Base-by-base conservation (phyloP, 1,140 invertebrate species). In the Cecropterus lyciades region DNA sequence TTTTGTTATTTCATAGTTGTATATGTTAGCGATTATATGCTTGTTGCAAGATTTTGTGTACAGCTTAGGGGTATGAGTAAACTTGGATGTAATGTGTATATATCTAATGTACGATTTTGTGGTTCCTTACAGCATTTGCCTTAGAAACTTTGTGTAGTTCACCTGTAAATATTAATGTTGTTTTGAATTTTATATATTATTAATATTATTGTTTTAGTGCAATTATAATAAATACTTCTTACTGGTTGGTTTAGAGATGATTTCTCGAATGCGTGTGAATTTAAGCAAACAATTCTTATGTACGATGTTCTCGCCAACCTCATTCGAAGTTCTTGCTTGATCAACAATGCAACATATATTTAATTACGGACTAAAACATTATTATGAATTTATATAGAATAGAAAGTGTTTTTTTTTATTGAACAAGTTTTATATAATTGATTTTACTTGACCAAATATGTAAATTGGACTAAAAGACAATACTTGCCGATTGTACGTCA, bases 51-150 rank as follows among this genome's bases (percentile, higher is more conserved):
- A 40, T 33, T 33, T 33, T 33, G 30, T 33, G 30, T 8, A 33
- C n/a, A 40, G n/a, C n/a, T 40, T 40, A 40, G 9, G 7, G 9
- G 13, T 13, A 14, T n/a, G n/a, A 49, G 8, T 15, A 53, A 8
- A 20, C 33, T 20, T 42, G 15, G 15, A 37, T 16, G 13, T 33
- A 17, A 5, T 56, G 15, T 56, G 53, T 43, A 56, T 56, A 42
- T 56, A 42, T 27, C 7, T 45, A 45, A 57, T 27, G 20, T 57
- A 43, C 27, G 43, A 70, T 70, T 75, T 77, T 79, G 65, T 80
- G 70, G 82, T 84, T 84, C 82, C 82, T 84, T 63, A 27, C 73
- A 75, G 82, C 79, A 84, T 84, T 84, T 84, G 73, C 70, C 70
- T 73, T 72, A 77, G 70, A 64, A 72, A 60, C 67, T 45, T 75